Percentiles rank a stretch among this genome's conserved stretches.
These are phyloP conservation scores for Heliothis subflexa DNA, from an alignment of 1,140 invertebrate genomes.

Conservation along the genomic window DNA sequence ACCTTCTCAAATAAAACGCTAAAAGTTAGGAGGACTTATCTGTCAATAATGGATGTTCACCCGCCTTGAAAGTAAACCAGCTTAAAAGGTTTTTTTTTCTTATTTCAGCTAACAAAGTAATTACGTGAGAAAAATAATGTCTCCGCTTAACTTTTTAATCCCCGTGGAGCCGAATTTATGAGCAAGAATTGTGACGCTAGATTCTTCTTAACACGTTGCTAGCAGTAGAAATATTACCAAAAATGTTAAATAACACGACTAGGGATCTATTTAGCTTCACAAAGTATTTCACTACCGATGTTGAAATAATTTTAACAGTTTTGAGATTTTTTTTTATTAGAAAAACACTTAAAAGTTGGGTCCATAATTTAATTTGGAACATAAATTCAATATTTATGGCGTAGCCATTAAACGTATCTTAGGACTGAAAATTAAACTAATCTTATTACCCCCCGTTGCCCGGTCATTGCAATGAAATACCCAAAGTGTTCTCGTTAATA, in stretches of 20 bases:
- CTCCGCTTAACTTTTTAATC: slow-evolving; percentile 54
- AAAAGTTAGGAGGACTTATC: slow-evolving; percentile 33
- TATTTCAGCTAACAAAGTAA: slow-evolving; percentile 52
- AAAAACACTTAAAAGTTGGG: neutral
- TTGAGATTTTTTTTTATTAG: neutral
- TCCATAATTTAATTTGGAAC: neutral
- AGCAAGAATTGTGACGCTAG: slow-evolving; percentile 51
- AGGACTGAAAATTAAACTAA: neutral
- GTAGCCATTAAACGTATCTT: neutral
- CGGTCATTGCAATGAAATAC: neutral
- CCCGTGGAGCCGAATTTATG: slow-evolving; percentile 51
- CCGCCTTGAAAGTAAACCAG: slow-evolving; percentile 45
- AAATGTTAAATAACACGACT: slow-evolving; percentile 43
- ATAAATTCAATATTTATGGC: neutral
- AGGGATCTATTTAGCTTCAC: slow-evolving; percentile 45
- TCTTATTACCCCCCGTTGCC: neutral
- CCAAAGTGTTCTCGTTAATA: slow-evolving; percentile 2
- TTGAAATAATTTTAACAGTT: neutral
- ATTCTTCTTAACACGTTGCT: slow-evolving; percentile 47
- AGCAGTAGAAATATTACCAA: slow-evolving; percentile 39
- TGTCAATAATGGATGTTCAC: slow-evolving; percentile 49
- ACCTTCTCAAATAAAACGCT: slow-evolving; percentile 4
- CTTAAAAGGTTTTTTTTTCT: slow-evolving; percentile 49
- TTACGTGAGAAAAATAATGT: slow-evolving; percentile 56
- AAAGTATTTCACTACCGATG: slow-evolving; percentile 31